Evolutionary conservation across 2,797 vertebrate species (phyloP), one percentile per base, ranked within the genome.

Genomic region (Spinibarbus caldwelli): DNA sequence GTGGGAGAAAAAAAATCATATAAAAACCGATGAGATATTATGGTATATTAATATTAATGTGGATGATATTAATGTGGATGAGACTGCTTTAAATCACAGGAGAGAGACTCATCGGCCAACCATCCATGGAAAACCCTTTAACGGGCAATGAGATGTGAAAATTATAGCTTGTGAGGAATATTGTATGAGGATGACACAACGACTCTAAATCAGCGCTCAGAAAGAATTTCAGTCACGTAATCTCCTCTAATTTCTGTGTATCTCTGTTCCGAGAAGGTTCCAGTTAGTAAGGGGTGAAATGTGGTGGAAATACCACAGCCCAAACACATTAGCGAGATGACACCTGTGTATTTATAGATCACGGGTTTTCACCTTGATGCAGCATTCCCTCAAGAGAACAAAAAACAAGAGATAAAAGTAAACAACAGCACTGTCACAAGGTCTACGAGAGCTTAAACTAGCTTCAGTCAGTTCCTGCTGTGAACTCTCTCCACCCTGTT

Each of bases 401-500:
- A 83, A 80, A 77, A 77, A 52, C 59, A 52, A 23, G 19, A 78
- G 38, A 36, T 73, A 67, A 75, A 80, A 38, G 62, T 73, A n/a
- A 66, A 88, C 75, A 76, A 38, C 12, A 12, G n/a, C 4, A 23
- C 47, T 62, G 79, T 85, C 66, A 84, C 67, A 85, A 52, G 83
- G 34, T 85, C 54, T 49, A 70, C 29, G 71, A 72, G 87, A 78
- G 82, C 68, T 75, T 85, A 78, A 81, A 86, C 38, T 59, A 84
- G 66, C 83, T 78, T 78, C 23, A 47, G 76, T 85, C 70, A 86
- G 80, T 73, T 82, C 85, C 43, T 88, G 31, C 76, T 49, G 71
- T 19, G 45, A 83, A 64, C 70, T 86, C 52, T 72, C 43, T 72
- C 79, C 19, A 64, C 36, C 59, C 54, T 41, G 57, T 66, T 82